Base-by-base conservation (phyloP, 2,888 invertebrate genomes). In the Lasiommata megera region DNA sequence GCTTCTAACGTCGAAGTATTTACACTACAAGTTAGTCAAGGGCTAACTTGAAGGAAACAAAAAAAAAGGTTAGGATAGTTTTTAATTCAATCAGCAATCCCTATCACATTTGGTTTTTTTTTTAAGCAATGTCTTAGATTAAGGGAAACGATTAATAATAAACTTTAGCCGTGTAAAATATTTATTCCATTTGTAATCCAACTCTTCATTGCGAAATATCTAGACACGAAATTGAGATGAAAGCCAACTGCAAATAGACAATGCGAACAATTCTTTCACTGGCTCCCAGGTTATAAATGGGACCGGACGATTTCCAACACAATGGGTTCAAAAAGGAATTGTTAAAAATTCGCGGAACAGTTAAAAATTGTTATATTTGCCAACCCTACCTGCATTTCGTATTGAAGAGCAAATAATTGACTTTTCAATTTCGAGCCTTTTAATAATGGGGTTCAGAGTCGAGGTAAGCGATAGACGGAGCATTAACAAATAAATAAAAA, bases 401-500 rank as follows among this genome's bases (percentile, higher is more conserved):
- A 53, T 44, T 44, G 44, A 53, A 46, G 44, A 46, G 50, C 52
- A 54, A 54, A 61, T 58, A 58, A 61, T 61, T 58, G 61, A 61
- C 55, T 62, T 62, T 62, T 62, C 62, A 62, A 57, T 62, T 62
- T 62, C 36, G 62, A 44, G 54, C 47, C 48, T 62, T 59, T 62
- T 60, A 61, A 61, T 61, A 47, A 41, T 53, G 16, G 40, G 8
- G 28, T 40, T 31, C 8, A 31, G 46, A 31, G 3, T 31, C 28
- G 8, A 31, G 3, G 5, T 31, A 46, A 11, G 6, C 6, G 1
- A 31, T 31, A 46, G 44, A 44, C 14, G 12, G 23, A 44, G 28
- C 31, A 31, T 9, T 1, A 8, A 7, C 31, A 2, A 23, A 23
- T 23, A 23, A 23, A 3, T 23, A 3, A n/a, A n/a, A n/a, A n/a